Evolutionary conservation across 2,797 vertebrate species (phyloP), one percentile per base, ranked within the genome.

Genomic region (Arnoldichthys spilopterus): DNA sequence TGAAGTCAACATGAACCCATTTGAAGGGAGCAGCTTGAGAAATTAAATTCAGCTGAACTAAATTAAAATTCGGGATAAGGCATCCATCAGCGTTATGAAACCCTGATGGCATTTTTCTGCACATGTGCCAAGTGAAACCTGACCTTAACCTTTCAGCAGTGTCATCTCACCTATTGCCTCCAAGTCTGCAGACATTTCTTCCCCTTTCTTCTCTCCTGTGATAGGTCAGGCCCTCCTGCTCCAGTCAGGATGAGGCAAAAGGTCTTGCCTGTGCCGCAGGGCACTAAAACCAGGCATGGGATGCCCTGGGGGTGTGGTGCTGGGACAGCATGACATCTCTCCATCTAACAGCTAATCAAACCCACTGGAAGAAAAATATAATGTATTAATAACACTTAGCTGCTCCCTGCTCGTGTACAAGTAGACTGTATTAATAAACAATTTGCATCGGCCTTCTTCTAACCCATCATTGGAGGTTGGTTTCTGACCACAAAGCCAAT

Each of bases 141-240:
- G 72, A 47, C 58, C 61, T 64, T 75, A 54, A 67, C 59, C 59
- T 64, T 61, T 74, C 43, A 51, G 49, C 34, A 40, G 7, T 16
- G 0, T 9, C n/a, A 28, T 12, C 45, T 75, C 26, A 74, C 58
- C 72, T 62, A 59, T 59, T 75, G 73, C 15, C 59, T n/a, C 40
- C 59, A 47, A 30, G 40, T 26, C 71, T 11, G 13, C 37, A 28
- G 22, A 45, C 24, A 12, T 28, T 59, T 59, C 4, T 15, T 13
- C 32, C 62, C 62, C 18, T 20, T 64, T 24, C 13, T 26, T 8
- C n/a, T 16, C 9, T 0, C 26, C 40, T 26, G 4, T 15, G 28
- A 4, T 59, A 53, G 40, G 2, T 13, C 22, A 15, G 4, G 43
- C 24, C 40, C 40, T 1, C n/a, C 40, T 3, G 9, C 34, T 22